Percentiles rank a stretch among this genome's conserved stretches.
Evolutionary conservation across 2,888 invertebrate species (phyloP).

Genomic region (Nephrotoma flavescens): DNA sequence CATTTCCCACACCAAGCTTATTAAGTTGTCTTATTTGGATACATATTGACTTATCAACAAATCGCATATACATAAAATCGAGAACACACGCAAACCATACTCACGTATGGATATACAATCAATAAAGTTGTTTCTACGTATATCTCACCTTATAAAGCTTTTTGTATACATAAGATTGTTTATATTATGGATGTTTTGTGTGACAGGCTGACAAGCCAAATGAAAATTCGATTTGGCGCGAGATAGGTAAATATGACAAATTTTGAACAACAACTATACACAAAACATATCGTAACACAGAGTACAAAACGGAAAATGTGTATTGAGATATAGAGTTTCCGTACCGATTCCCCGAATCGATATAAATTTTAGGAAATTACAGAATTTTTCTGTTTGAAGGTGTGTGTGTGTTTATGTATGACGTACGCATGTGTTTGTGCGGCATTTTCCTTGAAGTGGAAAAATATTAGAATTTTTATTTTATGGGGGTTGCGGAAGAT

Average conservation of each 20-base stretch:
- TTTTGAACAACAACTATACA: neutral
- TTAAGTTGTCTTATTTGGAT: too few species aligned
- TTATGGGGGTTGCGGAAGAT: neutral
- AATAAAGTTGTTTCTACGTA: neutral
- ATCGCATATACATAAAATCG: neutral
- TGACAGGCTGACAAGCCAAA: neutral
- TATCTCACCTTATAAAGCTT: neutral
- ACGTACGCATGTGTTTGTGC: neutral
- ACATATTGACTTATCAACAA: neutral
- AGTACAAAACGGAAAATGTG: too few species aligned
- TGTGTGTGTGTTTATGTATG: neutral
- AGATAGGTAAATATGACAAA: neutral
- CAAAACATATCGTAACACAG: too few species aligned
- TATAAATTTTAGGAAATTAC: neutral
- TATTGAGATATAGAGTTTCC: neutral
- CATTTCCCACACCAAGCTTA: neutral
- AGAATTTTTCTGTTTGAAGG: neutral
- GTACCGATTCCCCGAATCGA: neutral
- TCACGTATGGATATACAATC: neutral
- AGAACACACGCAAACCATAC: neutral
- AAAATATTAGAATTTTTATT: neutral
- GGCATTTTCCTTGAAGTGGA: neutral
- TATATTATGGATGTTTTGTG: neutral
- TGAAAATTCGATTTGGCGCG: neutral
- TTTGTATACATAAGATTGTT: neutral